Base-by-base conservation (phyloP, 2,797 vertebrate genomes). In the Psittacula echo region DNA sequence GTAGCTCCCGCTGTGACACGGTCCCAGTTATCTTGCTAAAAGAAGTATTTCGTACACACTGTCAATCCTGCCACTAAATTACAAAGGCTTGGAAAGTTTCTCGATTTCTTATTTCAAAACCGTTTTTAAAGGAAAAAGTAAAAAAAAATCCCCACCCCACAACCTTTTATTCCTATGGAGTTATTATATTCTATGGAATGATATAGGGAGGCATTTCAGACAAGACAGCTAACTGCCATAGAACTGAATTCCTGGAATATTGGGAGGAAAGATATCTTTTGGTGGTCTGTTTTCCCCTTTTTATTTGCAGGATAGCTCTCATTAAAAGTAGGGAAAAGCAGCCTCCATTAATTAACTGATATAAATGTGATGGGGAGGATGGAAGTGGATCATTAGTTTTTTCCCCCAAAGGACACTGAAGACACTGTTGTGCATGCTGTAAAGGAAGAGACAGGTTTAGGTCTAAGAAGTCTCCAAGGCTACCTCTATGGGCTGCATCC, bases 1-100 rank as follows among this genome's bases (percentile, higher is more conserved):
- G 78, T 62, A 92, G 62, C n/a, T 96, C 89, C 80, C 0, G 4
- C 80, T 94, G 95, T 71, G 85, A 89, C 89, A 91, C 9, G 14
- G 61, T 67, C 48, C 64, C 3, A 4, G 48, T 76, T 91, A 50
- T 90, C 80, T 67, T 75, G 77, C 65, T 64, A n/a, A 79, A 91
- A 85, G 47, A 70, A 95, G 5, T 41, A 60, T 82, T 91, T 78
- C 65, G 65, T 79, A 50, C 30, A 54, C 77, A 80, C 20, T 29
- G 67, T 79, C 54, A 84, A 4, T 66, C 71, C 50, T 76, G 65
- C 29, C 48, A 41, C 11, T 42, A 39, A 21, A 66, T n/a, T 86
- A 50, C 17, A 91, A 90, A 87, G 75, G 34, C 58, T 79, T 26
- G 56, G 64, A 9, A 65, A 82, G 32, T 41, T 72, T 79, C 56